Percentiles rank a stretch among this genome's conserved stretches.
Evolutionary conservation across 1,140 invertebrate genomes (phyloP).

Genomic region (Physella acuta): DNA sequence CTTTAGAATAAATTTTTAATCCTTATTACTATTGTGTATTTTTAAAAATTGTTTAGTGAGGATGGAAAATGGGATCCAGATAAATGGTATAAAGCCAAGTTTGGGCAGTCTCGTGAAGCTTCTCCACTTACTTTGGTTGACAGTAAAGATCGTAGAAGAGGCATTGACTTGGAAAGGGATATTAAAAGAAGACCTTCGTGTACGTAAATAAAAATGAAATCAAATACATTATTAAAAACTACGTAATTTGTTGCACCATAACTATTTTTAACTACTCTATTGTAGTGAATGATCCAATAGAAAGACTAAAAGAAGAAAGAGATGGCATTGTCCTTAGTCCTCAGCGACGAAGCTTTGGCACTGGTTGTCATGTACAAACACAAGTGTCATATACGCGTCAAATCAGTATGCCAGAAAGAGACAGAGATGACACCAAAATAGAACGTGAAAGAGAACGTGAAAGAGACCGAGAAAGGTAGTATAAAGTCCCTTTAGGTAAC

Average conservation of each 20-base stretch:
- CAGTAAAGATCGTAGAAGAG: slow-evolving; percentile 40
- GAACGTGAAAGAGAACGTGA: slow-evolving; percentile 27
- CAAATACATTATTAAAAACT: too few species aligned
- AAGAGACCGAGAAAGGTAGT: too few species aligned
- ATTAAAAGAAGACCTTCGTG: slow-evolving; percentile 38
- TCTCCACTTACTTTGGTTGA: slow-evolving; percentile 64
- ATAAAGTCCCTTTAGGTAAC: too few species aligned
- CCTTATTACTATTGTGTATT: background rate
- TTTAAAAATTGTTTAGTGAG: slow-evolving; percentile 54
- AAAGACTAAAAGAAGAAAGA: slow-evolving; percentile 75
- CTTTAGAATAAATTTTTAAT: slow-evolving; percentile 11
- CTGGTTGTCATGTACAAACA: slow-evolving; percentile 70
- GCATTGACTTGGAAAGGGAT: slow-evolving; percentile 41
- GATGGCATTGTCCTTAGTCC: slow-evolving; percentile 81
- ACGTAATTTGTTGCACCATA: too few species aligned
- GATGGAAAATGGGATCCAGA: slow-evolving; percentile 68
- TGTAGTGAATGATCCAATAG: slow-evolving; percentile 64
- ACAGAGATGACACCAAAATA: background rate
- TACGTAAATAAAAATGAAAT: too few species aligned
- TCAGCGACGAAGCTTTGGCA: slow-evolving; percentile 79
- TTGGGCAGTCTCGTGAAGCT: slow-evolving; percentile 66
- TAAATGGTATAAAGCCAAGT: slow-evolving; percentile 64
- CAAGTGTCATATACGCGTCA: slow-evolving; percentile 45
- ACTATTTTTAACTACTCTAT: too few species aligned
- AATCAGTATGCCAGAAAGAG: slow-evolving; percentile 38